These are phyloP conservation scores for Aspidapion aeneum DNA, from an alignment of 2,888 invertebrate species.

Conservation along the genomic window DNA sequence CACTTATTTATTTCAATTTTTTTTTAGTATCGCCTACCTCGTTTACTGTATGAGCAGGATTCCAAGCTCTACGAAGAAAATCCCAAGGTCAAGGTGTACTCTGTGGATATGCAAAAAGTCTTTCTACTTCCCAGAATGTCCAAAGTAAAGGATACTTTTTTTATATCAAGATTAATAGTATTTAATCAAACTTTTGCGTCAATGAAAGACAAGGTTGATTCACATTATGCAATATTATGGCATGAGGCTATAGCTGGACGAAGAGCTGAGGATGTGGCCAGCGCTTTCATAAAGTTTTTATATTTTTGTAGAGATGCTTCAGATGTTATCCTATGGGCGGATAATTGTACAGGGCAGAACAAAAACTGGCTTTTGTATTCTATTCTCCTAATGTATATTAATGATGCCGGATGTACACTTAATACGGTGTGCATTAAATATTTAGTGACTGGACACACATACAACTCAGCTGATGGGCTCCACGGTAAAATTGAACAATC, in stretches of 20 bases:
- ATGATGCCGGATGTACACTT: not conserved
- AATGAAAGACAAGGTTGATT: slow-evolving; percentile 3
- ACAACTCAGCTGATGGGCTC: slow-evolving; percentile 14
- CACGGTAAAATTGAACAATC: slow-evolving; percentile 15
- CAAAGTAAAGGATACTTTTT: slow-evolving; percentile 10
- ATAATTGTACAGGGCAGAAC: not conserved
- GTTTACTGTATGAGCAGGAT: not conserved
- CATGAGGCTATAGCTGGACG: slow-evolving; percentile 14
- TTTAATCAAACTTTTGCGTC: slow-evolving; percentile 13
- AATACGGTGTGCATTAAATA: not conserved
- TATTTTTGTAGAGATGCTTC: slow-evolving; percentile 6
- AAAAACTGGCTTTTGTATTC: not conserved
- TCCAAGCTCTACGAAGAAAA: not conserved
- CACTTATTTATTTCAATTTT: not conserved
- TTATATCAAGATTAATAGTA: slow-evolving; percentile 7
- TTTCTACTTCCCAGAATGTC: slow-evolving; percentile 8
- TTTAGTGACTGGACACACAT: slow-evolving; percentile 15
- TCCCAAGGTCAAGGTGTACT: not conserved
- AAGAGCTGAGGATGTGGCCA: slow-evolving; percentile 12
- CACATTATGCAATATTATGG: slow-evolving; percentile 12
- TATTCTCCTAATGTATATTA: not conserved
- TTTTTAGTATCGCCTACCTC: not conserved
- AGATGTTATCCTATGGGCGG: slow-evolving; percentile 7
- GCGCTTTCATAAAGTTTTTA: slow-evolving; percentile 8
- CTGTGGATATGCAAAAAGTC: slow-evolving; percentile 10